phyloP scores from a whole-genome alignment of 1,140 invertebrate genomes.

The Probaryconus sp. region DNA sequence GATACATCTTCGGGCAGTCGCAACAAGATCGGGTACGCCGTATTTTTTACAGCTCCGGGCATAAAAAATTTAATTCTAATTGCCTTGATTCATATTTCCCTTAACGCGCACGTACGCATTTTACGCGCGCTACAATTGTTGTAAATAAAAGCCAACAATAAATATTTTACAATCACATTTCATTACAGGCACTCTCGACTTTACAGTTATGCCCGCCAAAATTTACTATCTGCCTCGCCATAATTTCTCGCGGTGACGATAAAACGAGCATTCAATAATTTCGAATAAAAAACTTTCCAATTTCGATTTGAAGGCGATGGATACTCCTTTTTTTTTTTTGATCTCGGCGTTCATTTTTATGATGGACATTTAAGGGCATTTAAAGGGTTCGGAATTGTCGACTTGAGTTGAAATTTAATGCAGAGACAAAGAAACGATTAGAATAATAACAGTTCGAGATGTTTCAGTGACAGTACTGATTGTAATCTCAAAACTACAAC shows the following conservation, averaged over 20 bases:
- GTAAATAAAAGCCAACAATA: conserved; percentile 28
- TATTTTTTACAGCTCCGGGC: conserved; percentile 17
- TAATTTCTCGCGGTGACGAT: conserved; percentile 2
- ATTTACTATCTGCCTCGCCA: conserved; percentile 35
- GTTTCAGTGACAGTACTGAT: no score
- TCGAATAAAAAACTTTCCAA: no score
- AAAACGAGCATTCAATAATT: conserved; percentile 36
- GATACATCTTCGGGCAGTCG: neutral
- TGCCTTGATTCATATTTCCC: conserved; percentile 28
- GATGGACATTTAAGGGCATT: no score
- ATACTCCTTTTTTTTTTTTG: neutral
- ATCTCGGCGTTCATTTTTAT: no score
- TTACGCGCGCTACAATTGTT: conserved; percentile 21
- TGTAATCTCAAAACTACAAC: no score
- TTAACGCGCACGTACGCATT: neutral
- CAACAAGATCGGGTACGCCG: conserved; percentile 8
- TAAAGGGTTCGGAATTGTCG: no score
- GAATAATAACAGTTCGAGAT: no score
- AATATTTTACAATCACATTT: conserved; percentile 50
- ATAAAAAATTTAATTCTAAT: conserved; percentile 43
- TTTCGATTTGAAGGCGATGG: no score
- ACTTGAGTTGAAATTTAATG: no score
- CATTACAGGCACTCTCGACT: conserved; percentile 22
- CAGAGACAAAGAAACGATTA: no score
- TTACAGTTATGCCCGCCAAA: conserved; percentile 10